These are phyloP conservation scores for Bucco capensis DNA, from an alignment of 2,113 vertebrate species.

Conservation along the genomic window DNA sequence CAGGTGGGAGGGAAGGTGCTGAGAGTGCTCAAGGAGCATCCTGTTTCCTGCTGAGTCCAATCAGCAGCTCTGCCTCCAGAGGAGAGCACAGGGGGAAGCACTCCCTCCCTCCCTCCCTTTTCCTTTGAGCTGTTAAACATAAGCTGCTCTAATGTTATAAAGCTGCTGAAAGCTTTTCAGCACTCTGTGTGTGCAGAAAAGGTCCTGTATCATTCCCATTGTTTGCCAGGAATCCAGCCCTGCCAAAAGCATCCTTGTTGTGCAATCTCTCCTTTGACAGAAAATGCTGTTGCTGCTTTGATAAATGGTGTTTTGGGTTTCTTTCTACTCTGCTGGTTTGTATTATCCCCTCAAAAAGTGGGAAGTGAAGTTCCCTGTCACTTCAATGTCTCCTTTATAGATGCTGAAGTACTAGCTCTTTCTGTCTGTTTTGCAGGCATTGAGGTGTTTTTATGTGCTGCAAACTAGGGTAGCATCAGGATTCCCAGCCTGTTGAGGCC, in stretches of 20 bases:
- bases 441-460: neutral
- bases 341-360: neutral
- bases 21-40: neutral
- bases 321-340: neutral
- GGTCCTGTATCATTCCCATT: accelerated
- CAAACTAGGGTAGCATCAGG: neutral
- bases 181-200: neutral
- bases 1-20: neutral
- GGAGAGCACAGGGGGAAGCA: neutral
- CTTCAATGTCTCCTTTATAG: neutral
- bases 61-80: neutral
- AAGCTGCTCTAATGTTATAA: neutral
- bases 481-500: neutral
- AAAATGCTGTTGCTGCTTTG: neutral
- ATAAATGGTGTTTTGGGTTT: neutral
- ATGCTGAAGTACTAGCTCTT: neutral
- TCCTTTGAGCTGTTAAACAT: neutral
- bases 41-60: neutral
- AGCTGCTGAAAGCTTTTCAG: neutral
- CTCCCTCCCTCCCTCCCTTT: neutral
- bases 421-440: neutral
- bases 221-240: neutral
- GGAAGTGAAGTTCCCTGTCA: neutral
- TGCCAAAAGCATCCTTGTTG: neutral
- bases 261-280: neutral